phyloP scores from a whole-genome alignment of 2,113 vertebrate genomes.

The Barnardius zonarius region DNA sequence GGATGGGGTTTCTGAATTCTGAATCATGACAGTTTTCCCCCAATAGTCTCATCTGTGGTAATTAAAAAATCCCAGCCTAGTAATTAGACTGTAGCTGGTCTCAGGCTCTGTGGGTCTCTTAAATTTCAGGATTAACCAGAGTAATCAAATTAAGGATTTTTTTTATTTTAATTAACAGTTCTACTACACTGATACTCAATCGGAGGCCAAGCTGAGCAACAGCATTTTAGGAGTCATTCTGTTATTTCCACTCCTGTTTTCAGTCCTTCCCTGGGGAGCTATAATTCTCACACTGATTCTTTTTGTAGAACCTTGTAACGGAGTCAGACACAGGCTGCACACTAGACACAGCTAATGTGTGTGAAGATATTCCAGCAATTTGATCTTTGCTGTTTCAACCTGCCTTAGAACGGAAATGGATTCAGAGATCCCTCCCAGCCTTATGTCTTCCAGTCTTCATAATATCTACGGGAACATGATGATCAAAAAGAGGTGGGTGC shows the following conservation, averaged over 20 bases:
- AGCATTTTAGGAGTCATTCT: not conserved
- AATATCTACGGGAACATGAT: not conserved
- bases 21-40: constrained; percentile 36
- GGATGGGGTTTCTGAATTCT: constrained; percentile 59
- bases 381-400: not conserved
- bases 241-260: not conserved
- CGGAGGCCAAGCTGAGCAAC: not conserved
- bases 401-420: not conserved
- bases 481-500: not conserved
- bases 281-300: not conserved
- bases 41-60: constrained; percentile 13
- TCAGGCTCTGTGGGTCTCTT: not conserved
- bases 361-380: not conserved
- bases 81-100: constrained; percentile 11
- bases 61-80: constrained; percentile 36
- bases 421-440: not conserved
- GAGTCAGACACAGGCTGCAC: not conserved
- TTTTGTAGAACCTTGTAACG: not conserved
- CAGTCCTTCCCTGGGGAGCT: not conserved
- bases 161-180: constrained; percentile 26
- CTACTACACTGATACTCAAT: not conserved
- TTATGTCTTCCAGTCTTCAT: not conserved
- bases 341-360: not conserved
- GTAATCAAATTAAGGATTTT: not conserved
- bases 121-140: constrained; percentile 29